These are phyloP conservation scores for Meghimatium bilineatum DNA, from an alignment of 2,888 invertebrate genomes.

Conservation along the genomic window DNA sequence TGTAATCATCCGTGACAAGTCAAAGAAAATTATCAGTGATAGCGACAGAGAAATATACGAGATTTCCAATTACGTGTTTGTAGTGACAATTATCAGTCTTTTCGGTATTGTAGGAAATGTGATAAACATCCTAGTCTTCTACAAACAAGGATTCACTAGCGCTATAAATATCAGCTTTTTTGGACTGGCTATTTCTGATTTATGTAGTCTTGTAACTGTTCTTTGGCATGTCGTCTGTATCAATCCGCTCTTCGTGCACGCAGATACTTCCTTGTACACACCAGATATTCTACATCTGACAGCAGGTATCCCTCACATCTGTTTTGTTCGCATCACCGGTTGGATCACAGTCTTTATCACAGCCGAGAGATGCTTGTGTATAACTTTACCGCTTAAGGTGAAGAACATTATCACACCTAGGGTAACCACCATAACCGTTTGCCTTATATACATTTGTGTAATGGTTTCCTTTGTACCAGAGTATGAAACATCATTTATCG, in stretches of 20 bases:
- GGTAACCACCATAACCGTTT: background rate
- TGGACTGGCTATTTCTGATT: slow-evolving; percentile 12
- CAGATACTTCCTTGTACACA: background rate
- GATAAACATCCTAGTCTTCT: slow-evolving; percentile 3
- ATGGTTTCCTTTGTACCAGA: background rate
- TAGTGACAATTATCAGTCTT: background rate
- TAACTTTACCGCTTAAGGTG: background rate
- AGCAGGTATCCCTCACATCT: background rate
- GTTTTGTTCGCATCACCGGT: slow-evolving; percentile 17
- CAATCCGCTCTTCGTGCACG: slow-evolving; percentile 9
- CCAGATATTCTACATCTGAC: slow-evolving; percentile 9
- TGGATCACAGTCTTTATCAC: slow-evolving; percentile 15
- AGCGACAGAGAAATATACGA: background rate
- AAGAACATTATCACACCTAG: background rate
- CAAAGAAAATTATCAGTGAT: background rate
- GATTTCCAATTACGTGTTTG: slow-evolving; percentile 1
- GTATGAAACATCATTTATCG: background rate
- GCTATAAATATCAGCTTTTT: background rate
- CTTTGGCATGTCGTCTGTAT: background rate
- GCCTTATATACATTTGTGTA: background rate
- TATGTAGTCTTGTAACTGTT: slow-evolving; percentile 2
- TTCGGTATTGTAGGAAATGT: background rate
- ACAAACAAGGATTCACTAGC: background rate
- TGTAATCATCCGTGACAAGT: background rate
- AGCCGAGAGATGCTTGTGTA: slow-evolving; percentile 8